These are phyloP conservation scores for Tragopan temminckii DNA, from an alignment of 2,797 vertebrate species.

Conservation along the genomic window DNA sequence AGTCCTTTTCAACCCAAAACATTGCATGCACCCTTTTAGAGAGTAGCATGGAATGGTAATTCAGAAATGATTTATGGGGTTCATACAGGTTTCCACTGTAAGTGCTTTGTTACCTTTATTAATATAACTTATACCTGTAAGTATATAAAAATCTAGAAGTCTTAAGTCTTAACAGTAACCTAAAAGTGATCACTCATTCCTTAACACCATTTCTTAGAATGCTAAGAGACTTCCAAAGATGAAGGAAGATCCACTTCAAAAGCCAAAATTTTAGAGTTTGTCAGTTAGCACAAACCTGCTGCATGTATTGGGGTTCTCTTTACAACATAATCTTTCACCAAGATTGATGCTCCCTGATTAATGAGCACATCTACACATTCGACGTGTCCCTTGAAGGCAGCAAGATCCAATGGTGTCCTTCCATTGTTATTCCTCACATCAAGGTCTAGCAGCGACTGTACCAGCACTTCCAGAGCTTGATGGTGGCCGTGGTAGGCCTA, in stretches of 20 bases:
- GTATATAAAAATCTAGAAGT: neutral
- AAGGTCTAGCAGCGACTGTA: conserved; percentile 95
- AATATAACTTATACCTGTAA: neutral
- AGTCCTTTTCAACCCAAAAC: neutral
- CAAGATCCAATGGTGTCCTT: conserved; percentile 94
- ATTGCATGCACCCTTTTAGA: neutral
- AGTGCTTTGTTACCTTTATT: neutral
- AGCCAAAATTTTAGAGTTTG: neutral
- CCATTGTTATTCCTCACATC: conserved; percentile 95
- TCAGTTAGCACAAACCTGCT: conserved; percentile 85
- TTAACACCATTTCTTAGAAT: neutral
- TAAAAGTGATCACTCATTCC: neutral
- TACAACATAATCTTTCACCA: conserved; percentile 94
- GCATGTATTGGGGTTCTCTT: conserved; percentile 97
- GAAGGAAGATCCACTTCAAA: neutral
- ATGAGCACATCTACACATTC: conserved; percentile 98
- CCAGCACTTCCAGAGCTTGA: conserved; percentile 95
- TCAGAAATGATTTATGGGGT: neutral
- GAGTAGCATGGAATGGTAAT: neutral
- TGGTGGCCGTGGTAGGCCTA: conserved; percentile 98
- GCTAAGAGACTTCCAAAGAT: neutral
- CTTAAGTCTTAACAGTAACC: neutral
- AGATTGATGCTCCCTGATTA: conserved; percentile 96
- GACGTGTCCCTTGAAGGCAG: conserved; percentile 95
- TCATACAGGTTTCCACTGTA: neutral